These are phyloP conservation scores for Aphelocoma californica DNA, from an alignment of 2,797 vertebrate species.

Conservation along the genomic window DNA sequence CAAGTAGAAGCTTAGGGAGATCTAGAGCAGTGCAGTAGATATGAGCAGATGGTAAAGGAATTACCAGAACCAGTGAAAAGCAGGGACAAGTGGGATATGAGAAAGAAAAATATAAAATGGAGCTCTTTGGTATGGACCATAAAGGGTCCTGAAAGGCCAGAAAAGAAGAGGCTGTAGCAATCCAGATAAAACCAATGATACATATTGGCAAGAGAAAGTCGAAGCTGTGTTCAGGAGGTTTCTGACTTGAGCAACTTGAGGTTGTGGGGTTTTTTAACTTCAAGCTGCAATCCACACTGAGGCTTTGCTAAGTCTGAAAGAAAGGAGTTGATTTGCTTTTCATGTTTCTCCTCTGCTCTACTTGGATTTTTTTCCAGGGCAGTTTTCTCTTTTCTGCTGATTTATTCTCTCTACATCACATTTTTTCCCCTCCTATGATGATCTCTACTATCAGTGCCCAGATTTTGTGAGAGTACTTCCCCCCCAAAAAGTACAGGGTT, in stretches of 20 bases:
- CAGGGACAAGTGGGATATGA: neutral
- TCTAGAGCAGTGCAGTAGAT: neutral
- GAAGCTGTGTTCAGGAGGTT: neutral
- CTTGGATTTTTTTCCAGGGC: neutral
- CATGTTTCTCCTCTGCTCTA: slow-evolving; percentile 14
- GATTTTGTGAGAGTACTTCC: neutral
- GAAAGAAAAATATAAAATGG: neutral
- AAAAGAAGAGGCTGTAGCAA: neutral
- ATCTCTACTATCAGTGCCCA: neutral
- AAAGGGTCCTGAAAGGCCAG: neutral
- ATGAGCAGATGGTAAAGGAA: neutral
- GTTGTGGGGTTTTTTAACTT: neutral
- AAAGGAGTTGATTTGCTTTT: slow-evolving; percentile 29
- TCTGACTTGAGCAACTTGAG: neutral
- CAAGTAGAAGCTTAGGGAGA: neutral
- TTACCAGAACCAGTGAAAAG: neutral
- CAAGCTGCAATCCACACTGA: neutral
- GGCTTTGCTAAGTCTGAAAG: slow-evolving; percentile 19
- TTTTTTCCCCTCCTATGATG: neutral
- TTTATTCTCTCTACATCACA: neutral
- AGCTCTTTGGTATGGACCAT: neutral
- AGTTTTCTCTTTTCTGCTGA: neutral
- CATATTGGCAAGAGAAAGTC: rapidly evolving
- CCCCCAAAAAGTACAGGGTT: neutral
- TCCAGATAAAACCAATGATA: neutral